Conservation (phyloP, 2,797 vertebrate genomes). For the Lycodopsis pacificus region DNA sequence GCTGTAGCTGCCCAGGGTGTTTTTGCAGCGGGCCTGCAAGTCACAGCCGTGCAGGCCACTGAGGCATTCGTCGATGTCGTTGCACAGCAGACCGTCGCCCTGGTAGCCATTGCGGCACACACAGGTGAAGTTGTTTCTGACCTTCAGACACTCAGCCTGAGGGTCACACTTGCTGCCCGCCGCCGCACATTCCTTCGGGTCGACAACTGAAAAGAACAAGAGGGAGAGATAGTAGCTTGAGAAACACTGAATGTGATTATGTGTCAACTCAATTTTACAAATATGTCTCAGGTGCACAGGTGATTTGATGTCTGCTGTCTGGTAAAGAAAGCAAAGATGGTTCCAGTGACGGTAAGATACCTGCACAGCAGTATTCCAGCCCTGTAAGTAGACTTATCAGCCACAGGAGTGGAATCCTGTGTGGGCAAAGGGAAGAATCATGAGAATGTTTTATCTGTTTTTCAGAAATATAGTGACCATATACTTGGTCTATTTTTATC, state of each 20-base stretch:
- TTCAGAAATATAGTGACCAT: background rate
- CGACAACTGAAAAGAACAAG: conserved; percentile 57
- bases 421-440: conserved; percentile 25
- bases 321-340: background rate
- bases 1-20: conserved; percentile 82
- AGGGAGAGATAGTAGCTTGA: conserved; percentile 1
- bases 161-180: conserved; percentile 77
- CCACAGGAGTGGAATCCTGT: conserved; percentile 76
- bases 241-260: background rate
- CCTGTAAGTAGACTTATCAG: conserved; percentile 68
- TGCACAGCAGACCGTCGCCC: conserved; percentile 80
- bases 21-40: conserved; percentile 77
- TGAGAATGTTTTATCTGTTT: background rate
- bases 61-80: conserved; percentile 85
- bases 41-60: conserved; percentile 79
- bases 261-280: background rate
- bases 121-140: conserved; percentile 73
- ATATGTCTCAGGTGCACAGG: background rate
- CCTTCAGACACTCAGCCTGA: conserved; percentile 80
- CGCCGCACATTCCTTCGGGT: conserved; percentile 71
- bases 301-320: background rate
- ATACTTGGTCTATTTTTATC: background rate
- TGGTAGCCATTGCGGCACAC: conserved; percentile 81
- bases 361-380: conserved; percentile 68
- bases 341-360: conserved; percentile 50